A percentile compares a stretch with the other conserved stretches of the same genome.
These are phyloP conservation scores for Coremacera marginata DNA, from an alignment of 2,888 invertebrate genomes.

Conservation along the genomic window DNA sequence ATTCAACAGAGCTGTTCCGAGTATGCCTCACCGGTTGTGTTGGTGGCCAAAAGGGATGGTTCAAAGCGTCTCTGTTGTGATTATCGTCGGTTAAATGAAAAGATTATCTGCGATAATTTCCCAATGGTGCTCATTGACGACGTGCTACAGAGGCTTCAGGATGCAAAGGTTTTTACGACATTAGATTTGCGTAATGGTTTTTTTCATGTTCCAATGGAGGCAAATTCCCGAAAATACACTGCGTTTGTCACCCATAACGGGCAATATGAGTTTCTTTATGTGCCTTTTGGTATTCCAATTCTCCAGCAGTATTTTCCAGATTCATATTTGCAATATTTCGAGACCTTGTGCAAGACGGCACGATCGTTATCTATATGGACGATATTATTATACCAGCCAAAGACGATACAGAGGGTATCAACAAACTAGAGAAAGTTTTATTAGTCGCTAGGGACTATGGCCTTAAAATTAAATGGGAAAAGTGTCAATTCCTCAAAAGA, in stretches of 20 bases:
- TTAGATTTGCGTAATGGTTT: conserved; percentile 51
- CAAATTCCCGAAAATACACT: conserved; percentile 48
- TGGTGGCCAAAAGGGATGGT: neutral
- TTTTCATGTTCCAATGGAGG: conserved; percentile 48
- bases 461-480: conserved; percentile 41
- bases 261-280: conserved; percentile 48
- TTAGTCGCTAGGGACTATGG: conserved; percentile 18
- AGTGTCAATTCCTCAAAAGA: conserved; percentile 44
- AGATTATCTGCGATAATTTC: conserved; percentile 48
- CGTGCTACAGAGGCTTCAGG: conserved; percentile 43
- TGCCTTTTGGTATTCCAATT: conserved; percentile 51
- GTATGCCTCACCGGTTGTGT: neutral
- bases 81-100: conserved; percentile 47
- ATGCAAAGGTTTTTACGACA: conserved; percentile 47
- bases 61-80: conserved; percentile 42
- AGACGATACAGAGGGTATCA: conserved; percentile 37
- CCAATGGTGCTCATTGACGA: conserved; percentile 49
- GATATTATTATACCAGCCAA: conserved; percentile 45
- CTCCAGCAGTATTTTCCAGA: conserved; percentile 45
- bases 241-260: conserved; percentile 51
- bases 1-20: neutral
- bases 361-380: conserved; percentile 44
- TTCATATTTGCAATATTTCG: conserved; percentile 42
- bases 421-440: conserved; percentile 21
- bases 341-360: conserved; percentile 37